A percentile compares a stretch with the other conserved stretches of the same genome.
These are phyloP conservation scores for Nemurella pictetii DNA, from an alignment of 2,888 invertebrate genomes.

Conservation along the genomic window DNA sequence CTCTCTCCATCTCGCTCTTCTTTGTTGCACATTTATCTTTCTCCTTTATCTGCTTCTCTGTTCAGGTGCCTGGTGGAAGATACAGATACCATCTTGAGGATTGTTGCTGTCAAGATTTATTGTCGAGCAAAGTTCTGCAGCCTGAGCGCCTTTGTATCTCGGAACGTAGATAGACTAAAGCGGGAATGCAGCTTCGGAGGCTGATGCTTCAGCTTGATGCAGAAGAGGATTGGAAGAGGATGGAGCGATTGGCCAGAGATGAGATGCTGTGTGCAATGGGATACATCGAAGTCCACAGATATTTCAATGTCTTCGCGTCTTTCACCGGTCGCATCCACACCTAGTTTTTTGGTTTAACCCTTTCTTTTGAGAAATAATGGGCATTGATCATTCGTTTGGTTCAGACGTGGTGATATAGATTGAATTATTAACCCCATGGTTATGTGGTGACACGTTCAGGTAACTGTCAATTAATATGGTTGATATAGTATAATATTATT, in stretches of 20 bases:
- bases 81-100: slow-evolving; percentile 43
- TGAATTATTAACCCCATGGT: not conserved
- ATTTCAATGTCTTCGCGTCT: slow-evolving; percentile 40
- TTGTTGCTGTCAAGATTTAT: slow-evolving; percentile 43
- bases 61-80: slow-evolving; percentile 42
- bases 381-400: not conserved
- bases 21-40: slow-evolving; percentile 41
- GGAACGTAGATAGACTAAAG: not conserved
- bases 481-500: no score
- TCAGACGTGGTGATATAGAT: not conserved
- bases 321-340: slow-evolving; percentile 29
- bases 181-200: slow-evolving; percentile 6
- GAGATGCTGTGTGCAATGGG: not conserved
- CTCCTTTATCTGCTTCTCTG: slow-evolving; percentile 40
- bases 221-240: not conserved
- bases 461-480: not conserved
- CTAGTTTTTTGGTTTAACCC: slow-evolving; percentile 7
- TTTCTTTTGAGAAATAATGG: slow-evolving; percentile 13
- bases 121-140: slow-evolving; percentile 28
- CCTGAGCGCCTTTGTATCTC: slow-evolving; percentile 20
- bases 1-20: slow-evolving; percentile 30
- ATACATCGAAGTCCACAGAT: slow-evolving; percentile 30
- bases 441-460: not conserved
- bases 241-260: not conserved
- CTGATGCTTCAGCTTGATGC: not conserved